phyloP scores from a whole-genome alignment of 2,888 invertebrate genomes.

The Habrosyne pyritoides region DNA sequence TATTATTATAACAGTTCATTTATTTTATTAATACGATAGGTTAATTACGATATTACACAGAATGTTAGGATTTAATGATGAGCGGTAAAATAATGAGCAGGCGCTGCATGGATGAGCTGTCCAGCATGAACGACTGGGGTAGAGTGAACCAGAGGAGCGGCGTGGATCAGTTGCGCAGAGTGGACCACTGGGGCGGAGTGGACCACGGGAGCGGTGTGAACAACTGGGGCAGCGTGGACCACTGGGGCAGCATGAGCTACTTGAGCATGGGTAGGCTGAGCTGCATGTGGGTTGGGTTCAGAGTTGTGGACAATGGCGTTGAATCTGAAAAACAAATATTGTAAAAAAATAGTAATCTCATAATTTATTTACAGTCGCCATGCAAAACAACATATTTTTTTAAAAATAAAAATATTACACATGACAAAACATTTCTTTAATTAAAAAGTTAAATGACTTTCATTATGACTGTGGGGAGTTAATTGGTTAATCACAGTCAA shows the following conservation, averaged over 20 bases:
- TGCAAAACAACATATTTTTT: background rate
- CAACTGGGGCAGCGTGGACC: constrained; percentile 27
- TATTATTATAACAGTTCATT: constrained; percentile 57
- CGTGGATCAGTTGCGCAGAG: constrained; percentile 38
- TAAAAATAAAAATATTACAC: background rate
- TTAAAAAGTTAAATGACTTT: background rate
- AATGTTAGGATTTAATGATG: constrained; percentile 51
- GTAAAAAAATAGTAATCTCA: constrained; percentile 8
- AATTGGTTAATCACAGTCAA: background rate
- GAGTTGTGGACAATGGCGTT: constrained; percentile 77
- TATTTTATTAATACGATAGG: constrained; percentile 37
- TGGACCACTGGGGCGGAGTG: constrained; percentile 36
- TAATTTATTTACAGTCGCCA: background rate
- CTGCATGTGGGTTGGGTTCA: constrained; percentile 59
- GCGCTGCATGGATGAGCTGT: constrained; percentile 37
- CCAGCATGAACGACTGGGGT: constrained; percentile 22
- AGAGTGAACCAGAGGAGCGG: constrained; percentile 33
- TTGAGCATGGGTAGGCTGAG: constrained; percentile 43
- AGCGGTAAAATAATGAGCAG: constrained; percentile 47
- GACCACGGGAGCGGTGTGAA: constrained; percentile 34
- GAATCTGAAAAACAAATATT: constrained; percentile 54
- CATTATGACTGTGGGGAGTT: background rate
- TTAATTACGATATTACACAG: constrained; percentile 23
- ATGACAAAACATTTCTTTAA: background rate
- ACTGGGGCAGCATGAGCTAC: constrained; percentile 33